Evolutionary conservation across 2,888 invertebrate species (phyloP), one percentile per base, ranked within the genome.

Genomic region (Coecobrya sp.): DNA sequence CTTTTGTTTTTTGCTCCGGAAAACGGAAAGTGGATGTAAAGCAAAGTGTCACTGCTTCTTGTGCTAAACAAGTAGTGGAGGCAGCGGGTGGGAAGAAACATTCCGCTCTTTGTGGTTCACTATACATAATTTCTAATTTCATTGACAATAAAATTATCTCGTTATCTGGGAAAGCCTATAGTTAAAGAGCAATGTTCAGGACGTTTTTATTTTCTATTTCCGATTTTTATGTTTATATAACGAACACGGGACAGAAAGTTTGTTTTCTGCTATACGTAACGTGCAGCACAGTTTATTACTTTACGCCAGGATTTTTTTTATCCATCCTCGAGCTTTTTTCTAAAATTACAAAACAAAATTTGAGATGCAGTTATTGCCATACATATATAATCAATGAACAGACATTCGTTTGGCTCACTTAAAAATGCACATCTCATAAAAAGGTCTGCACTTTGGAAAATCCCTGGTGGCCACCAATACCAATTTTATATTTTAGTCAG

Each of bases 401-500:
- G 55, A 3, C 19, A 27, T 30, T 68, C 13, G 65, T 27, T 68
- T 13, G 4, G 27, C 19, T 25, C 52, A 52, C 16, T 79, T 79
- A 52, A 52, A 52, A 79, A 79, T 52, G 79, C 79, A 59, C 22
- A 22, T 36, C 30, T 36, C 42, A 19, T 62, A 62, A 36, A 42
- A 25, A 82, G 10, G 10, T 30, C 13, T 79, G 45, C 79, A 79
- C 45, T 27, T 76, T 49, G 62, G 30, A 19, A 81, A 81, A 10
- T 88, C 88, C 88, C 88, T 30, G 59, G 88, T 81, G 88, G 65
- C 79, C 65, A 52, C 27, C 88, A 22, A 81, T 68, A 52, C 27
- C 88, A 22, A 81, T 68, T 88, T 86, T 59, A 82, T 22, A 62
- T 42, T 82, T 52, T 79, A 52, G 25, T 25, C 55, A 79, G 25